These are phyloP conservation scores for Tragelaphus imberbis DNA, from an alignment of 2,113 vertebrate species.

Conservation along the genomic window DNA sequence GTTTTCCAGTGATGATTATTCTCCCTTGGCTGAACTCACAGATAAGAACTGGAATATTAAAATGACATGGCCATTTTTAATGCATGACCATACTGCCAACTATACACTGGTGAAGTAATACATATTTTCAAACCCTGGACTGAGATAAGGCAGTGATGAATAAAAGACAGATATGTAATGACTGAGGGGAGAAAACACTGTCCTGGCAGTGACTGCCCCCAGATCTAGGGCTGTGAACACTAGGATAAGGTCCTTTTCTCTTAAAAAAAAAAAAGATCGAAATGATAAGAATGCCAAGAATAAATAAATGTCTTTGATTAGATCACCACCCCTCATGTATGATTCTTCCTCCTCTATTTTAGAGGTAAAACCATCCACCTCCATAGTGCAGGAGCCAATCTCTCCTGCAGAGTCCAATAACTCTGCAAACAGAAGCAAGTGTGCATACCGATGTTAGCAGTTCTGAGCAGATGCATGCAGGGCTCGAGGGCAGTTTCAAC, in stretches of 20 bases:
- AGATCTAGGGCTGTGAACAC: not conserved
- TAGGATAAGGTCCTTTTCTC: not conserved
- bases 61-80: not conserved
- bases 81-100: not conserved
- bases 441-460: not conserved
- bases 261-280: not conserved
- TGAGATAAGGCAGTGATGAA: not conserved
- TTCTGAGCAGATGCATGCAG: not conserved
- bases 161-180: not conserved
- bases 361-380: not conserved
- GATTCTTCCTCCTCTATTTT: not conserved
- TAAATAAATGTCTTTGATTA: not conserved
- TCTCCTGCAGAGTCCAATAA: not conserved
- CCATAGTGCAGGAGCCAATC: not conserved
- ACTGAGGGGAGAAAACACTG: not conserved
- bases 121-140: not conserved
- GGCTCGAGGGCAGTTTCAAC: not conserved
- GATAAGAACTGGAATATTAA: not conserved
- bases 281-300: not conserved
- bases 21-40: not conserved
- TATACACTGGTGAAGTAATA: not conserved
- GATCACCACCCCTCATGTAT: not conserved
- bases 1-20: not conserved
- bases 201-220: not conserved
- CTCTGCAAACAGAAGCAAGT: not conserved